Percentiles rank a stretch among this genome's conserved stretches.
Conservation (phyloP, 1,140 invertebrate species). For the Stegodyphus mimosarum region DNA sequence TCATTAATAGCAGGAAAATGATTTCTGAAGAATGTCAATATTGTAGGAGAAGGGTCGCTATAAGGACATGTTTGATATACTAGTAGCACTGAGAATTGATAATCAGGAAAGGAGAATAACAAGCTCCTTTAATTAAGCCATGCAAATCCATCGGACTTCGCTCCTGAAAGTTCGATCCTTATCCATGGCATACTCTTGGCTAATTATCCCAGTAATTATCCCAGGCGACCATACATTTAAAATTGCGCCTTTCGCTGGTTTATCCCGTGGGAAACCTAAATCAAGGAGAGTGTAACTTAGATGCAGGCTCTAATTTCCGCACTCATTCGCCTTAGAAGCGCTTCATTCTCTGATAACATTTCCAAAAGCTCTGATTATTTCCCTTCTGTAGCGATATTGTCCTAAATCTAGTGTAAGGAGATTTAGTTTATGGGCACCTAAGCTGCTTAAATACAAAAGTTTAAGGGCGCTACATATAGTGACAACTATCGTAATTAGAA, state of each 20-base stretch:
- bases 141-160: slow-evolving; percentile 25
- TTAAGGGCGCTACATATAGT: slow-evolving; percentile 18
- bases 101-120: slow-evolving; percentile 31
- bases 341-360: slow-evolving; percentile 12
- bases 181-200: slow-evolving; percentile 11
- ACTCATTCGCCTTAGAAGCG: background rate
- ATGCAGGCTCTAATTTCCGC: slow-evolving; percentile 23
- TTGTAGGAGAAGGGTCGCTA: background rate
- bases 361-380: slow-evolving; percentile 18
- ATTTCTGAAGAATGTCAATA: background rate
- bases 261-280: slow-evolving; percentile 39
- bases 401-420: slow-evolving; percentile 17
- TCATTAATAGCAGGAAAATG: slow-evolving; percentile 29
- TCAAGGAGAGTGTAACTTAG: slow-evolving; percentile 17
- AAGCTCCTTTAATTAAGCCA: slow-evolving; percentile 34
- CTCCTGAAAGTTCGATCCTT: slow-evolving; percentile 34
- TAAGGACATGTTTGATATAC: slow-evolving; percentile 1
- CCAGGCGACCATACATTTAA: background rate
- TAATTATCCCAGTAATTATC: slow-evolving; percentile 36
- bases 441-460: slow-evolving; percentile 41
- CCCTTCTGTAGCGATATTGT: slow-evolving; percentile 12
- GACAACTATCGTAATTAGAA: slow-evolving; percentile 27
- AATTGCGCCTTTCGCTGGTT: slow-evolving; percentile 14
- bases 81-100: slow-evolving; percentile 11
- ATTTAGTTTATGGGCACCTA: slow-evolving; percentile 5